These are phyloP conservation scores for Cydia splendana DNA, from an alignment of 1,140 invertebrate species.

Conservation along the genomic window DNA sequence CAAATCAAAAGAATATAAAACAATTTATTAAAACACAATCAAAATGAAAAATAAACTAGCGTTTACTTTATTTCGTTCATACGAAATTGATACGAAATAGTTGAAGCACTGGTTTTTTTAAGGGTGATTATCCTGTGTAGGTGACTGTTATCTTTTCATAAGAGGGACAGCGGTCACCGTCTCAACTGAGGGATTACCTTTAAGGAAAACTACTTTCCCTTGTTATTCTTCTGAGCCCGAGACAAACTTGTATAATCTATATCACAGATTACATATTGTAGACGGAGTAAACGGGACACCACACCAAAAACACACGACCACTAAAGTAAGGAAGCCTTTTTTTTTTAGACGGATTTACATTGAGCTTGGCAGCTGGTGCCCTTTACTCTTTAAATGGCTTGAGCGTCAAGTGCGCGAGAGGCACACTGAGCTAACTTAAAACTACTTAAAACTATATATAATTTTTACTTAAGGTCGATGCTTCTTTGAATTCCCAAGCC, in stretches of 20 bases:
- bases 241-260: background rate
- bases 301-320: no score
- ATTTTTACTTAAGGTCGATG: no score
- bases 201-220: constrained; percentile 8
- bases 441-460: no score
- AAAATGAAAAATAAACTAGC: background rate
- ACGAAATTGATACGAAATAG: background rate
- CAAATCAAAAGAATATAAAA: no score
- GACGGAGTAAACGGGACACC: background rate
- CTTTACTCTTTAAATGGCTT: no score
- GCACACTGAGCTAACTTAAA: no score
- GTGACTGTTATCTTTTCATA: background rate
- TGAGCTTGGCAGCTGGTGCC: no score
- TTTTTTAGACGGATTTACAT: no score
- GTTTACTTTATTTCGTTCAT: background rate
- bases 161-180: background rate
- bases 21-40: background rate
- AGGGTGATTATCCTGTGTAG: background rate
- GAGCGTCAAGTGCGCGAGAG: no score
- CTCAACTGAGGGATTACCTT: constrained; percentile 1
- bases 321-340: no score
- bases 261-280: background rate
- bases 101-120: background rate
- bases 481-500: no score
- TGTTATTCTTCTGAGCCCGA: constrained; percentile 4